Conservation (phyloP, 2,888 invertebrate species). For the Proisotoma minuta region DNA sequence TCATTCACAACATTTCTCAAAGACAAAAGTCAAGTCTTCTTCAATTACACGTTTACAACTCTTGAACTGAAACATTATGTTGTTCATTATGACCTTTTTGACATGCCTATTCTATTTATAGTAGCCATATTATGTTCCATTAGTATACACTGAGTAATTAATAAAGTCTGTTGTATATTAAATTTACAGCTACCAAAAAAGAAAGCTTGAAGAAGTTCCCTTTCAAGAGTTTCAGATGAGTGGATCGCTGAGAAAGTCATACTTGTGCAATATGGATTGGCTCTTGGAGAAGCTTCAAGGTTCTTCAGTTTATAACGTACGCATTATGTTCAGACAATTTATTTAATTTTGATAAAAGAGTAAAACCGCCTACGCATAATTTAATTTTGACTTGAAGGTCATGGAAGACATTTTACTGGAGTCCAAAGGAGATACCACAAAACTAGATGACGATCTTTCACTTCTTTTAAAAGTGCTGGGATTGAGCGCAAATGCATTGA, state of each 20-base stretch:
- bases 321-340: neutral
- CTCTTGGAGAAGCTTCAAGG: slow-evolving; percentile 73
- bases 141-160: neutral
- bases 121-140: neutral
- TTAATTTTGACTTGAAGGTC: slow-evolving; percentile 50
- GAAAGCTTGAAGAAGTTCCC: slow-evolving; percentile 77
- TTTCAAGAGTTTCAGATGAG: slow-evolving; percentile 66
- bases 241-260: slow-evolving; percentile 55
- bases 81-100: too few species aligned
- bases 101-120: neutral
- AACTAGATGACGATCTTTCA: slow-evolving; percentile 54
- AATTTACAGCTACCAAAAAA: slow-evolving; percentile 66
- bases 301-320: slow-evolving; percentile 64
- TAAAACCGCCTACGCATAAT: neutral
- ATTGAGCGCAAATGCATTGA: slow-evolving; percentile 66
- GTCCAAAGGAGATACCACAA: slow-evolving; percentile 37
- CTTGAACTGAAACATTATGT: too few species aligned
- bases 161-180: neutral
- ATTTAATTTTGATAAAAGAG: neutral
- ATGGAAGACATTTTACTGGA: slow-evolving; percentile 68
- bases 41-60: too few species aligned
- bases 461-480: slow-evolving; percentile 66
- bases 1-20: too few species aligned
- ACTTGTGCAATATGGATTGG: slow-evolving; percentile 69
- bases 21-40: too few species aligned